phyloP scores from a whole-genome alignment of 2,888 invertebrate genomes.

The Frankliniella fusca region DNA sequence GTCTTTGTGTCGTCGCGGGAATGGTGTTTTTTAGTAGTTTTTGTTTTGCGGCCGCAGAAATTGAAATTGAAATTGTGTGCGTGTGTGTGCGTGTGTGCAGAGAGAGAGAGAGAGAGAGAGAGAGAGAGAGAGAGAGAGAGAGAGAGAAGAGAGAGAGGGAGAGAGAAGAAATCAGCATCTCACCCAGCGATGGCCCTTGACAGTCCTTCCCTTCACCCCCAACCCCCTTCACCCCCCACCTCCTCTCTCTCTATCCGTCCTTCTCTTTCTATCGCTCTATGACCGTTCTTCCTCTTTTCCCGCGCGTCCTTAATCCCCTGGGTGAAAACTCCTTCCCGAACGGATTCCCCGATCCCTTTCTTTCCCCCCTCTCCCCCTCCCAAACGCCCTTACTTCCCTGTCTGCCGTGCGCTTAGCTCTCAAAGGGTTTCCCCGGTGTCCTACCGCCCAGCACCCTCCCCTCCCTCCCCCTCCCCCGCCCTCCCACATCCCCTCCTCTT shows the following conservation, averaged over 20 bases:
- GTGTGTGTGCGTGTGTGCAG: too few species aligned
- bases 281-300: background rate
- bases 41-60: background rate
- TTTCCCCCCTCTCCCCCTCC: background rate
- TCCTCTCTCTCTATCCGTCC: background rate
- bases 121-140: background rate
- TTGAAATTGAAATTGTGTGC: too few species aligned
- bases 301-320: background rate
- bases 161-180: background rate
- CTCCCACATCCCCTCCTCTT: background rate
- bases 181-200: background rate
- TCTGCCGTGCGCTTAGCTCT: background rate
- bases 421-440: background rate
- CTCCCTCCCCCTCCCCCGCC: background rate
- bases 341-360: slow-evolving; percentile 11
- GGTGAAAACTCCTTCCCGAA: slow-evolving; percentile 2
- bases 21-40: too few species aligned
- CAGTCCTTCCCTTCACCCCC: background rate
- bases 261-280: background rate
- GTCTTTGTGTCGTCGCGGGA: background rate
- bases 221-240: too few species aligned
- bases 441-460: background rate
- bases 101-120: too few species aligned
- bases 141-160: background rate
- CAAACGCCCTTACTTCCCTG: background rate